These are phyloP conservation scores for Drosophila parvula DNA, from an alignment of 1,140 invertebrate species.

Conservation along the genomic window DNA sequence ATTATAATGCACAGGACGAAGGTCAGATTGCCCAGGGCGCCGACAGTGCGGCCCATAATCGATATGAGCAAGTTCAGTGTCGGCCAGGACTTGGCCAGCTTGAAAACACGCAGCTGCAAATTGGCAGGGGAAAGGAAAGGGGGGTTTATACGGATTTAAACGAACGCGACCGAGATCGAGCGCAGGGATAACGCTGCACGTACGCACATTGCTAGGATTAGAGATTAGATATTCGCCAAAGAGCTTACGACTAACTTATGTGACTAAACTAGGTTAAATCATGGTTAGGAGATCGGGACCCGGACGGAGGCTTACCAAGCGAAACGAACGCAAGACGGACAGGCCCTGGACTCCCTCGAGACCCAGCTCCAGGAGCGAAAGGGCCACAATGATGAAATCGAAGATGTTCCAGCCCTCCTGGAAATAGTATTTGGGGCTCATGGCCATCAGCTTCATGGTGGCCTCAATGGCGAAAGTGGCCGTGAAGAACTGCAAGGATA, in stretches of 20 bases:
- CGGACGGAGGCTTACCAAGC: conserved; percentile 91
- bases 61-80: conserved; percentile 99
- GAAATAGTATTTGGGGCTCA: conserved; percentile 99
- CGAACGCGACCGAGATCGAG: not conserved
- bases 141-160: conserved; percentile 8
- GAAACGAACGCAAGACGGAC: conserved; percentile 98
- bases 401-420: conserved; percentile 99
- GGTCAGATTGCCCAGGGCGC: conserved; percentile 98
- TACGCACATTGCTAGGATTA: conserved; percentile 13
- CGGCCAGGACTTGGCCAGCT: conserved; percentile 99
- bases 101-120: conserved; percentile 98
- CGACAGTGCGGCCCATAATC: conserved; percentile 99
- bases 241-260: conserved; percentile 31
- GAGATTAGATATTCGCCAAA: conserved; percentile 19
- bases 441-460: conserved; percentile 96
- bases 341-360: conserved; percentile 97
- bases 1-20: conserved; percentile 99
- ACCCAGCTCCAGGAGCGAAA: conserved; percentile 96
- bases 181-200: not conserved
- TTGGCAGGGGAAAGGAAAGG: conserved; percentile 38
- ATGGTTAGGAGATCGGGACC: not conserved
- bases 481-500: conserved; percentile 94
- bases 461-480: conserved; percentile 98
- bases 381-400: conserved; percentile 98
- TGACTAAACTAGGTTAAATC: not conserved